These are phyloP conservation scores for Acanthurus tractus DNA, from an alignment of 2,797 vertebrate genomes.

Conservation along the genomic window DNA sequence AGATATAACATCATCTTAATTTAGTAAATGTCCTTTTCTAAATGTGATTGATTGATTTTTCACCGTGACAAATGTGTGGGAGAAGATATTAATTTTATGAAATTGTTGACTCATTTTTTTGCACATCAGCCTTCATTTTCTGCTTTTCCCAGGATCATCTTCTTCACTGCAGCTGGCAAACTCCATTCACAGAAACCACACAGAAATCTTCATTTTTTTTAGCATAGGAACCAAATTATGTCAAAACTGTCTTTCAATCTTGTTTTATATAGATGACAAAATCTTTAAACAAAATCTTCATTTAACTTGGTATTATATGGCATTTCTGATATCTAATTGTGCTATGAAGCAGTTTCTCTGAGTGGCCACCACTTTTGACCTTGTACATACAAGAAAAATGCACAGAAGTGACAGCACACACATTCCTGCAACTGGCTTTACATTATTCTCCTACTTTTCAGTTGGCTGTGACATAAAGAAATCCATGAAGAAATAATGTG, in stretches of 20 bases:
- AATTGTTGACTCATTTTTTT: not conserved
- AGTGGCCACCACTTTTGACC: too few species aligned
- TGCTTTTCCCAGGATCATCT: not conserved
- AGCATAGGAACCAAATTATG: too few species aligned
- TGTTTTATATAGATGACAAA: too few species aligned
- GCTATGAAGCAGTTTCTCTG: too few species aligned
- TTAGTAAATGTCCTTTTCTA: not conserved
- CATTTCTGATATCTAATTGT: too few species aligned
- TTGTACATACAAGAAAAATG: not conserved
- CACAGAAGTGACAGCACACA: not conserved
- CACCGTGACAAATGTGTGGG: not conserved
- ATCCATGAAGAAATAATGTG: not conserved
- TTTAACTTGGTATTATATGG: too few species aligned
- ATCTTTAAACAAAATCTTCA: too few species aligned
- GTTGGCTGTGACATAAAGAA: not conserved
- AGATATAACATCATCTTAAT: not conserved
- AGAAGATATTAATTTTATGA: conserved; percentile 22
- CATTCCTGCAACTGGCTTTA: not conserved
- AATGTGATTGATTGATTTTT: conserved; percentile 1
- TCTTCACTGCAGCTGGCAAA: not conserved
- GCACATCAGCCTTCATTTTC: not conserved
- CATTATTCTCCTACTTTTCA: not conserved
- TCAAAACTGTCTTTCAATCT: too few species aligned
- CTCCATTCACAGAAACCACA: not conserved
- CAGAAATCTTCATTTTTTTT: too few species aligned